Evolutionary conservation across 2,888 invertebrate genomes (phyloP).

Genomic region (Pycnomerus fuliginosus): DNA sequence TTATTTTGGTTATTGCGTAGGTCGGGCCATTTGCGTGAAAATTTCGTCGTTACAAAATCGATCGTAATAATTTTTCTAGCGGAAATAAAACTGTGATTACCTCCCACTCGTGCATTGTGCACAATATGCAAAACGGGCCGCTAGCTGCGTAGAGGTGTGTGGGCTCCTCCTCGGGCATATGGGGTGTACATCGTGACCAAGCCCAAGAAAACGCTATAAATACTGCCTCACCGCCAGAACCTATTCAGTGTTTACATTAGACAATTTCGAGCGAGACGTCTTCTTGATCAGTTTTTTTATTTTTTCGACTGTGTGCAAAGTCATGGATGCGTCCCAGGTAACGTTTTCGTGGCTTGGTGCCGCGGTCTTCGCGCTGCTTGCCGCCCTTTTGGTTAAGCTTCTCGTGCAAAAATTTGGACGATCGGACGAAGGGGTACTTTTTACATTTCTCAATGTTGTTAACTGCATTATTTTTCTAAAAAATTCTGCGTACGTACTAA

Average conservation of each 20-base stretch:
- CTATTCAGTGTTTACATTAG: slow-evolving; percentile 37
- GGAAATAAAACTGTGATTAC: too few species aligned
- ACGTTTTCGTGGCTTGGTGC: slow-evolving; percentile 45
- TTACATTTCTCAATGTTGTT: slow-evolving; percentile 25
- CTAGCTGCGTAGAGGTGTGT: slow-evolving; percentile 29
- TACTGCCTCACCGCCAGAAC: slow-evolving; percentile 42
- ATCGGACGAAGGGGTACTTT: slow-evolving; percentile 41
- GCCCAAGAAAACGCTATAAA: slow-evolving; percentile 49
- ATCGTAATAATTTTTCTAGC: too few species aligned
- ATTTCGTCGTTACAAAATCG: too few species aligned
- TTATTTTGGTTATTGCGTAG: too few species aligned
- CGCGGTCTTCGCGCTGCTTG: slow-evolving; percentile 43
- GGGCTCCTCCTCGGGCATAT: slow-evolving; percentile 24
- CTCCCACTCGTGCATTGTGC: slow-evolving; percentile 6
- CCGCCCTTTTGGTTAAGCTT: slow-evolving; percentile 48
- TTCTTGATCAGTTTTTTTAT: slow-evolving; percentile 1
- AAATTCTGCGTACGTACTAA: neutral
- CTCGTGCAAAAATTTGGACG: slow-evolving; percentile 45
- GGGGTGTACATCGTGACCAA: slow-evolving; percentile 43
- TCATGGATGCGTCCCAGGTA: slow-evolving; percentile 48
- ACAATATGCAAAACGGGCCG: slow-evolving; percentile 11
- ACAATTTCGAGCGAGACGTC: slow-evolving; percentile 14
- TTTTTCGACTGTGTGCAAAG: too few species aligned
- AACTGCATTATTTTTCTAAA: neutral
- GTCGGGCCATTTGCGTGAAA: too few species aligned